Evolutionary conservation across 2,888 invertebrate genomes (phyloP).

Genomic region (Monoplex corrugatus): DNA sequence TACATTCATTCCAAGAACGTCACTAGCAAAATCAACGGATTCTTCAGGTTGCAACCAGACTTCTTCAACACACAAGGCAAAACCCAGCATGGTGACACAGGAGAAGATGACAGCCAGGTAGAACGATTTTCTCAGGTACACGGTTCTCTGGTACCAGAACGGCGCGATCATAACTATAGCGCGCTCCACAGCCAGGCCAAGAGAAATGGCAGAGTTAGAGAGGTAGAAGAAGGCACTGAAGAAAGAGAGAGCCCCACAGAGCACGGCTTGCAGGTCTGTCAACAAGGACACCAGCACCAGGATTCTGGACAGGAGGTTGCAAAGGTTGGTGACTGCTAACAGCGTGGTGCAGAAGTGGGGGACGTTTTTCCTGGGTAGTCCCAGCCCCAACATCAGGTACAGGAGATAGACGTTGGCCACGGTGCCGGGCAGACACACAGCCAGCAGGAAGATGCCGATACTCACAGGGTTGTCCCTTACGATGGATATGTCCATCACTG

Average conservation of each 20-base stretch:
- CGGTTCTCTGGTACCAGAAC: not conserved
- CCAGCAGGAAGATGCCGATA: not conserved
- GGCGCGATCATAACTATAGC: not conserved
- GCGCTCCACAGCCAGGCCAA: not conserved
- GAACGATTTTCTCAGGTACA: not conserved
- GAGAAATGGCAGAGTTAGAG: not conserved
- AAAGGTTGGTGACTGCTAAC: not conserved
- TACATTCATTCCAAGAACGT: not conserved
- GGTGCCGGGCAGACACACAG: not conserved
- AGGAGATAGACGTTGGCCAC: not conserved
- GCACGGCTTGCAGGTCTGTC: not conserved
- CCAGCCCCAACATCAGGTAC: not conserved
- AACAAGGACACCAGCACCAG: not conserved
- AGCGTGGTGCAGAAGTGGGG: not conserved
- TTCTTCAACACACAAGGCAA: not conserved
- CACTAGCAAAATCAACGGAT: not conserved
- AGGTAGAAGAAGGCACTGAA: not conserved
- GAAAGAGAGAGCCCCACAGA: not conserved
- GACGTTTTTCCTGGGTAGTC: not conserved
- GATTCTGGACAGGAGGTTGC: not conserved
- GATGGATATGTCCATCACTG: too few relatives aligned
- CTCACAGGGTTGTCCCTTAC: not conserved
- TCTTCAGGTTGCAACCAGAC: too few relatives aligned
- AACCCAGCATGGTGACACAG: not conserved
- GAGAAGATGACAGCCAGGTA: not conserved